Evolutionary conservation across 2,113 vertebrate species (phyloP), one percentile per base, ranked within the genome.

Genomic region (Siniperca knerii): DNA sequence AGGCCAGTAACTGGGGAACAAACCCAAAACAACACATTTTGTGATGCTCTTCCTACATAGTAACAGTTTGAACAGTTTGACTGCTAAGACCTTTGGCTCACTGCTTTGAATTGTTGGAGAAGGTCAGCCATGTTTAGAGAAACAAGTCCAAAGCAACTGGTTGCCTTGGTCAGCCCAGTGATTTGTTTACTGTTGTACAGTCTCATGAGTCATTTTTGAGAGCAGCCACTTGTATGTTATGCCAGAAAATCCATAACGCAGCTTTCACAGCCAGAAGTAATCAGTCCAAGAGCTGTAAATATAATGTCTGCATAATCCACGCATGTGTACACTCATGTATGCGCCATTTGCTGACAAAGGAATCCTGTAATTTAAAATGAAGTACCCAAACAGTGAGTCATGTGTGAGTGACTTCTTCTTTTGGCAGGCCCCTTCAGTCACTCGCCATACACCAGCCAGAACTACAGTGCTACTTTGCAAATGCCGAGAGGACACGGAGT

Each of bases 181-280:
- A 70, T 79, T 77, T 88, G 77, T 84, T 91, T 87, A 70, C 71
- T 70, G 77, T 74, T 46, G 71, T 42, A 10, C 71, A 81, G 40
- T 57, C 78, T 81, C 60, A 18, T 77, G 87, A 90, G 81, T 89
- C 58, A 79, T 68, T 73, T 79, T 81, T 33, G 74, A 91, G 83
- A 86, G 81, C 85, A 25, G 70, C 55, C 89, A 78, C 82, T 87
- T 37, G 69, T 73, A 23, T 25, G 87, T n/a, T 29, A 21, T 33
- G 80, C 86, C 92, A 87, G 72, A 54, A 70, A 73, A 77, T 60
- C 70, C 86, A 75, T 81, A 79, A 84, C 84, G 82, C 89, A 37
- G 79, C 82, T 80, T 79, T 85, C 82, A 89, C 85, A 46, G 87
- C 79, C 70, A 88, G 64, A 44, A 74, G 61, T 77, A 35, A 37